Conservation (phyloP, 2,797 vertebrate species). For the Saxicola maurus region DNA sequence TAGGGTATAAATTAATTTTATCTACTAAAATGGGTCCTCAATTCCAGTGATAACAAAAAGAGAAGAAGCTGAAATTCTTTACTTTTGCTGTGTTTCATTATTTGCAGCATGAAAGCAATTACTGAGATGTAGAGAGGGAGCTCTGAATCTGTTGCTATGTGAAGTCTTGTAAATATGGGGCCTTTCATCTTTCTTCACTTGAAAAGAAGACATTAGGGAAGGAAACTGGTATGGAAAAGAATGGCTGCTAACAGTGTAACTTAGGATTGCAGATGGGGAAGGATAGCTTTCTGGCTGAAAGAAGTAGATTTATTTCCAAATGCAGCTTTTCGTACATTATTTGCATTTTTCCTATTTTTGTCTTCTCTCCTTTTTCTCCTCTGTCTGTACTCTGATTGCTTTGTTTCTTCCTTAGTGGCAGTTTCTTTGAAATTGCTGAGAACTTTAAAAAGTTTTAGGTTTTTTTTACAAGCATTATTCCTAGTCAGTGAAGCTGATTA, state of each 20-base stretch:
- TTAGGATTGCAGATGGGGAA: background rate
- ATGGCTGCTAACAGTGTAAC: background rate
- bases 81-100: background rate
- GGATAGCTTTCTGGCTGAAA: background rate
- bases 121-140: background rate
- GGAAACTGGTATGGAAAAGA: background rate
- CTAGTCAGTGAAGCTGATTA: background rate
- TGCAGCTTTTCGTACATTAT: background rate
- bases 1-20: background rate
- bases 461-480: background rate
- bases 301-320: background rate
- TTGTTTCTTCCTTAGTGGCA: background rate
- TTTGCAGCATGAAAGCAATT: background rate
- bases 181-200: background rate
- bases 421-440: background rate
- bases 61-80: background rate
- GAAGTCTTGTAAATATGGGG: background rate
- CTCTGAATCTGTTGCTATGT: background rate
- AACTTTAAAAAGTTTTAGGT: background rate
- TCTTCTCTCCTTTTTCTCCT: background rate
- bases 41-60: background rate
- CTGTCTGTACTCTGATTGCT: background rate
- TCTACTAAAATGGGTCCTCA: background rate
- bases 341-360: background rate
- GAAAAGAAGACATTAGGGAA: background rate